A percentile compares a stretch with the other conserved stretches of the same genome.
These are phyloP conservation scores for Steinernema feltiae DNA, from an alignment of 1,140 invertebrate genomes.

Conservation along the genomic window DNA sequence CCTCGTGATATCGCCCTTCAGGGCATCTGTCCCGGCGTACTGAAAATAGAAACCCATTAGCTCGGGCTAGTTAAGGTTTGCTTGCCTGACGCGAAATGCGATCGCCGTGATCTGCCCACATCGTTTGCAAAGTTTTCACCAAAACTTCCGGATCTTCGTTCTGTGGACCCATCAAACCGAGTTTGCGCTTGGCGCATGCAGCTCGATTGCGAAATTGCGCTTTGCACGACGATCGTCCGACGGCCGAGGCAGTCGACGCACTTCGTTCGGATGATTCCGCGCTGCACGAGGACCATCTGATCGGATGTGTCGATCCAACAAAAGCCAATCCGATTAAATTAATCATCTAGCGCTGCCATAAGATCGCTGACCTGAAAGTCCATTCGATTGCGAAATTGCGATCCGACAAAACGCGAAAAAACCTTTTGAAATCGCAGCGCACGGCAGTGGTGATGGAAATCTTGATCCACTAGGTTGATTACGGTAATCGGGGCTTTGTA, in stretches of 20 bases:
- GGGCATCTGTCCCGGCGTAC: slow-evolving; percentile 63
- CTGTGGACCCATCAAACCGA: no score
- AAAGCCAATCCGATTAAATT: slow-evolving; percentile 46
- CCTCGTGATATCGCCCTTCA: slow-evolving; percentile 78
- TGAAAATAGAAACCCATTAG: slow-evolving; percentile 38
- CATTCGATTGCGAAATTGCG: neutral
- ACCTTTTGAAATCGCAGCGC: slow-evolving; percentile 62
- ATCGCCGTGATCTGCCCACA: slow-evolving; percentile 64
- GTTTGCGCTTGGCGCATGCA: slow-evolving; percentile 59
- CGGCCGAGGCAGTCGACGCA: slow-evolving; percentile 61
- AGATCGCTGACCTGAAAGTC: slow-evolving; percentile 37
- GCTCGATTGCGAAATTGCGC: slow-evolving; percentile 60
- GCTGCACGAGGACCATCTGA: slow-evolving; percentile 59
- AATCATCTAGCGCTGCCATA: slow-evolving; percentile 36
- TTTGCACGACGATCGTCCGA: slow-evolving; percentile 60
- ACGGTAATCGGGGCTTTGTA: slow-evolving; percentile 76
- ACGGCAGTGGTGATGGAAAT: slow-evolving; percentile 91
- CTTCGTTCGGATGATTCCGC: slow-evolving; percentile 62
- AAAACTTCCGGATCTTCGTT: slow-evolving; percentile 43
- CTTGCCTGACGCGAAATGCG: slow-evolving; percentile 59
- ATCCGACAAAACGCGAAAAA: slow-evolving; percentile 40
- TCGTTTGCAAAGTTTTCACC: slow-evolving; percentile 56
- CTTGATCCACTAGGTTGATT: slow-evolving; percentile 79
- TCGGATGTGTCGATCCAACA: slow-evolving; percentile 55
- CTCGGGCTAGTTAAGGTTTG: slow-evolving; percentile 11